phyloP scores from a whole-genome alignment of 1,140 invertebrate species.

The Caerostris darwini region DNA sequence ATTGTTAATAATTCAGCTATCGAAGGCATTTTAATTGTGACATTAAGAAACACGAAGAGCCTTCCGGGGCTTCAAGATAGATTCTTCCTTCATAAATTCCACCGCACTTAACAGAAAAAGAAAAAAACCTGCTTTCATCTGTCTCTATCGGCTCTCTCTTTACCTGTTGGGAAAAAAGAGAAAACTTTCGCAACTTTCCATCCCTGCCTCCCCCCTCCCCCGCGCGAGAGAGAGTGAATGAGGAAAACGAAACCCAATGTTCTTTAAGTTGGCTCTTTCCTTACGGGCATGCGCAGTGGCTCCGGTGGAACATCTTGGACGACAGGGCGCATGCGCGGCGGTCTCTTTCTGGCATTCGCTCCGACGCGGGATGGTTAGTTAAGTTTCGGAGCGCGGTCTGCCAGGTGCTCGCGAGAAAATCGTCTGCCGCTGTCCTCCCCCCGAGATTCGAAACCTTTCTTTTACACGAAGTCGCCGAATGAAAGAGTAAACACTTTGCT shows the following conservation, averaged over 20 bases:
- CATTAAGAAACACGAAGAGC: no score
- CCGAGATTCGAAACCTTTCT: background rate
- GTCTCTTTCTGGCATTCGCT: background rate
- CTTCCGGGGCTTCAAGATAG: no score
- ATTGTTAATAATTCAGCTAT: no score
- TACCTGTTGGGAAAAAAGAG: background rate
- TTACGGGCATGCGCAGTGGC: background rate
- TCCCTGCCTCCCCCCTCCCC: background rate
- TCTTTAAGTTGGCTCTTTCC: background rate
- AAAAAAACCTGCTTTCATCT: no score
- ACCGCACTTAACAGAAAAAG: no score
- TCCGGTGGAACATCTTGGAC: constrained; percentile 38
- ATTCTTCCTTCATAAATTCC: no score
- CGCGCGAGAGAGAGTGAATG: background rate
- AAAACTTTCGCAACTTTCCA: background rate
- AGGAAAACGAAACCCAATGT: background rate
- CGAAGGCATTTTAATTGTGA: no score
- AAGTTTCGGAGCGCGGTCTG: constrained; percentile 26
- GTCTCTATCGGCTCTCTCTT: no score
- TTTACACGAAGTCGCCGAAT: no score
- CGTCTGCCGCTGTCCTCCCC: no score
- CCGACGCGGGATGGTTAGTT: constrained; percentile 28
- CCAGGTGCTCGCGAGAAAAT: background rate
- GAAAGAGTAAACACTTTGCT: background rate
- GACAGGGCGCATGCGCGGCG: constrained; percentile 27